Conservation (phyloP, 2,888 invertebrate species). For the Tipula vernalis region DNA sequence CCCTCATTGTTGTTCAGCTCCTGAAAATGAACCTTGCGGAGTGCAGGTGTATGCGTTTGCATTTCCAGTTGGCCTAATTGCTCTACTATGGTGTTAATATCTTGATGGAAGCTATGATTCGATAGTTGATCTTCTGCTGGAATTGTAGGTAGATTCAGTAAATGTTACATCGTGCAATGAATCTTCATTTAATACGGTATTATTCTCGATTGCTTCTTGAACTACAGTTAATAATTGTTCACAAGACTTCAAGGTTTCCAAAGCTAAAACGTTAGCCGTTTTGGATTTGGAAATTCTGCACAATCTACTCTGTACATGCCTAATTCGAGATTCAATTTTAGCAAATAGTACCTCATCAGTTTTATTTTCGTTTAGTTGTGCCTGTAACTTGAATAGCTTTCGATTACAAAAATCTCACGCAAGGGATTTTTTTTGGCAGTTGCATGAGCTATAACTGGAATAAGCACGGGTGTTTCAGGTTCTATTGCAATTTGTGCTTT, state of each 20-base stretch:
- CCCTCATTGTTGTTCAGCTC: too few relatives aligned
- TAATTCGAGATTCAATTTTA: background rate
- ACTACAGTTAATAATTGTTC: background rate
- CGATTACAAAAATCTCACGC: background rate
- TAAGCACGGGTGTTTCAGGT: background rate
- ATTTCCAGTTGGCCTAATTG: too few relatives aligned
- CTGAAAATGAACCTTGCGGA: too few relatives aligned
- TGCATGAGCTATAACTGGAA: background rate
- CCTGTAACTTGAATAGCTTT: background rate
- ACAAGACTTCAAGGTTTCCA: too few relatives aligned
- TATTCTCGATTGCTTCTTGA: background rate
- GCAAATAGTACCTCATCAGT: background rate
- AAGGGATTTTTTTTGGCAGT: background rate
- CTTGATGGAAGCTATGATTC: too few relatives aligned
- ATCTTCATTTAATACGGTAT: background rate
- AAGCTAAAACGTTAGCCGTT: background rate
- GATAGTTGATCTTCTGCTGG: too few relatives aligned
- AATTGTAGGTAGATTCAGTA: background rate
- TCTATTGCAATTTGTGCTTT: background rate
- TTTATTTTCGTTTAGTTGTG: background rate
- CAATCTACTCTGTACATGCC: background rate
- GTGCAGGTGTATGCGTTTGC: too few relatives aligned
- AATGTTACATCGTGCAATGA: background rate
- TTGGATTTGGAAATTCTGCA: background rate
- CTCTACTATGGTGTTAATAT: too few relatives aligned